phyloP scores from a whole-genome alignment of 2,113 vertebrate species.

The Pangasianodon gigas region DNA sequence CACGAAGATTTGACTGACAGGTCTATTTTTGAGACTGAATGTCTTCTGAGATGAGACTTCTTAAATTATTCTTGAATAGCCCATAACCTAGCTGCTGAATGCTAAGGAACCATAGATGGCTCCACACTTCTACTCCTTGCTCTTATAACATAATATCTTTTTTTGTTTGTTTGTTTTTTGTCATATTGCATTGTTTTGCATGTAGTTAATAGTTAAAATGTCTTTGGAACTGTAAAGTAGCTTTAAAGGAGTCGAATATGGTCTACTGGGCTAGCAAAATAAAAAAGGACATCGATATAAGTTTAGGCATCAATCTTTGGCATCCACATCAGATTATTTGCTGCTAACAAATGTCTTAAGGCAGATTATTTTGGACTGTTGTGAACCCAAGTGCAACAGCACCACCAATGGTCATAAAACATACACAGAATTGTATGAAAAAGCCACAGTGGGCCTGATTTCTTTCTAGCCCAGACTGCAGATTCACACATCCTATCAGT shows the following conservation, averaged over 20 bases:
- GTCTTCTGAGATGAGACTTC: neutral
- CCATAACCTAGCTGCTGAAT: neutral
- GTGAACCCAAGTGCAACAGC: neutral
- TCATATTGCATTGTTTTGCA: neutral
- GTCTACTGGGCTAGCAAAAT: neutral
- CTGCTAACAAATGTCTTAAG: neutral
- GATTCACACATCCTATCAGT: neutral
- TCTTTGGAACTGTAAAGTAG: neutral
- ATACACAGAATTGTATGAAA: neutral
- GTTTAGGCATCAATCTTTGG: neutral
- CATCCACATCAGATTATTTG: neutral
- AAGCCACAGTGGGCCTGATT: neutral
- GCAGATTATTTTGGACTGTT: neutral
- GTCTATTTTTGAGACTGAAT: slow-evolving; percentile 7
- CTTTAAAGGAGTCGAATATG: neutral
- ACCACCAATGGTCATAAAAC: neutral
- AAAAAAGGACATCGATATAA: neutral
- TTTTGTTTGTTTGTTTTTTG: neutral
- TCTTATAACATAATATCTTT: neutral
- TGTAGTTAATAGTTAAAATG: neutral
- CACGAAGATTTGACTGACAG: slow-evolving; percentile 18
- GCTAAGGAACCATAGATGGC: neutral
- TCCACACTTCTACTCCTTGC: neutral
- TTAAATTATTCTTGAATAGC: neutral
- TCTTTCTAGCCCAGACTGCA: neutral